Conservation (phyloP, 2,797 vertebrate genomes). For the Halcyon smyrnensis region DNA sequence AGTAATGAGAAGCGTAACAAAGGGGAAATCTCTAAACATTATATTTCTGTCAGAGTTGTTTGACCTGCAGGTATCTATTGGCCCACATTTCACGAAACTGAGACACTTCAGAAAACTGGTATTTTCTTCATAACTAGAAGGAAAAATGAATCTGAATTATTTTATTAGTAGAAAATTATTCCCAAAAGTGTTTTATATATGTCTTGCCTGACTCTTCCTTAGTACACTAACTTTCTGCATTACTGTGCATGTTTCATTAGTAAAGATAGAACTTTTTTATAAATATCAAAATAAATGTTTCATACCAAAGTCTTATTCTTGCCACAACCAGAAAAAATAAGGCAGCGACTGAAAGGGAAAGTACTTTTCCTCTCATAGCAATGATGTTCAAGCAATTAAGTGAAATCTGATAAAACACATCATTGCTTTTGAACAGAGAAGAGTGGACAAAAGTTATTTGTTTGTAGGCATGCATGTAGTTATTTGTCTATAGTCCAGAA, state of each 20-base stretch:
- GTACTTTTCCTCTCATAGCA: not conserved
- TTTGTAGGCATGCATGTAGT: not conserved
- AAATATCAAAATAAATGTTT: slow-evolving; percentile 3
- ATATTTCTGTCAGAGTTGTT: slow-evolving; percentile 12
- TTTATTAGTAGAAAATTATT: slow-evolving; percentile 31
- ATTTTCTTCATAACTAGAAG: slow-evolving; percentile 17
- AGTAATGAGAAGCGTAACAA: slow-evolving; percentile 8
- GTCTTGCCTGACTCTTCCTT: not conserved
- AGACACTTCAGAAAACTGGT: not conserved
- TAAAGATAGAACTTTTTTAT: not conserved
- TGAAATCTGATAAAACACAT: not conserved
- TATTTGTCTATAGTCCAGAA: not conserved
- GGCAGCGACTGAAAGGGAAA: not conserved
- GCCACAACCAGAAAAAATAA: not conserved
- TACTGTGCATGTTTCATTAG: not conserved
- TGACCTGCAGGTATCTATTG: slow-evolving; percentile 27
- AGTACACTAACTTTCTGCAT: slow-evolving; percentile 1
- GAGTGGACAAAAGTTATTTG: not conserved
- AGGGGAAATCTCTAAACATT: not conserved
- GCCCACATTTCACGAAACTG: slow-evolving; percentile 17
- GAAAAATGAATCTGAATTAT: not conserved
- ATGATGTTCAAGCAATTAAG: not conserved
- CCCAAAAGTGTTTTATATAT: not conserved
- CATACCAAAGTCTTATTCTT: not conserved
- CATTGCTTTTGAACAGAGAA: not conserved